Base-by-base conservation (phyloP, 2,797 vertebrate genomes). In the Sebastiscus tertius region DNA sequence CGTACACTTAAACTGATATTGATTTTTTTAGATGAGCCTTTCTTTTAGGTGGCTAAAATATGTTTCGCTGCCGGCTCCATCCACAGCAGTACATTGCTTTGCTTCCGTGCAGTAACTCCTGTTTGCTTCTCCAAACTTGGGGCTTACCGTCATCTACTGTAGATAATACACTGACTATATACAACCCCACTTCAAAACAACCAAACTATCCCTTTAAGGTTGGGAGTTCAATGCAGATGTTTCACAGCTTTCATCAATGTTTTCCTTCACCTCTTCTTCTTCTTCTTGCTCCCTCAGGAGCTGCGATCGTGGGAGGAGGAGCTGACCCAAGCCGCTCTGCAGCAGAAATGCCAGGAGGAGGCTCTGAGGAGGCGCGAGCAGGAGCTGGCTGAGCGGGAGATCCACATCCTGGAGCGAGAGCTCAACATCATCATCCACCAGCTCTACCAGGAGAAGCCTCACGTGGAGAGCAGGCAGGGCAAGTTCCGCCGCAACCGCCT, bases 401-500 rank as follows among this genome's bases (percentile, higher is more conserved):
- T 99, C 39, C 97, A 99, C 92, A 98, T 99, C 87, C 94, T 99
- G 90, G 98, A 99, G 71, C 94, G 98, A 12, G 98, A 99, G 80
- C 97, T 99, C 67, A 98, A 99, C 90, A 97, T 99, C 92, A 99
- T 99, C 94, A 99, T 99, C 82, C 98, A 99, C 94, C 98, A 99
- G 92, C 95, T 99, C 73, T 98, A 98, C 94, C 97, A 97, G 92
- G 98, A 99, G 84, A 99, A 99, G 89, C 98, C 98, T 26, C 96
- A 96, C 0, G 98, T 99, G 84, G 98, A 98, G 94, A 97, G 97
- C 77, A 95, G 98, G 71, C 98, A 99, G 94, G 98, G 98, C 82
- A 99, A 98, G 90, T 99, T 99, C 93, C 95, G 97, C 77, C 97
- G 97, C 90, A 98, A 84, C 90, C 96, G 98, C 31, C 96, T 99